Conservation (phyloP, 2,888 invertebrate species). For the Drosophila vallismaia region DNA sequence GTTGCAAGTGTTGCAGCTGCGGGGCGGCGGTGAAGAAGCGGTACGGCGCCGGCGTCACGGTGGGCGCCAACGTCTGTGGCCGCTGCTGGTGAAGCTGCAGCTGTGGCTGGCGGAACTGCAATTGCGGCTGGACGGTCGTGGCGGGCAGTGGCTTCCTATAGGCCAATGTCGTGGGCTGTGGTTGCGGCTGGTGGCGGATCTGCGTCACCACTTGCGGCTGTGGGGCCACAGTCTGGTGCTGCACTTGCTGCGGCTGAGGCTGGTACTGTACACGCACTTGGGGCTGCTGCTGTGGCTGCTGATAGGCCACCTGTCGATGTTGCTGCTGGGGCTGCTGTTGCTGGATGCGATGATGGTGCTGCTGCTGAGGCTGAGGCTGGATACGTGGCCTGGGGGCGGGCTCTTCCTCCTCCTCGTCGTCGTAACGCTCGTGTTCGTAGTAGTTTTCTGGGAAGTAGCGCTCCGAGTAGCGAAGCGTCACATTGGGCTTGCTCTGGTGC, state of each 20-base stretch:
- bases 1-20: constrained; percentile 79
- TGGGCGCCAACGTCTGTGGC: constrained; percentile 79
- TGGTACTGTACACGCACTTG: constrained; percentile 63
- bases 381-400: constrained; percentile 79
- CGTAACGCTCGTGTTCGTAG: constrained; percentile 87
- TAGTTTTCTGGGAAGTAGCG: constrained; percentile 92
- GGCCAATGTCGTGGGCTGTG: constrained; percentile 74
- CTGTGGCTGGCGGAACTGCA: constrained; percentile 74
- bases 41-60: constrained; percentile 83
- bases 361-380: constrained; percentile 80
- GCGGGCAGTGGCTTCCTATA: constrained; percentile 78
- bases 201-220: constrained; percentile 67
- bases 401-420: constrained; percentile 80
- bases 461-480: constrained; percentile 91
- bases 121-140: constrained; percentile 79
- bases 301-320: constrained; percentile 55
- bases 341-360: constrained; percentile 59
- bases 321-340: constrained; percentile 74
- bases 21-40: constrained; percentile 83
- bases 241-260: constrained; percentile 49
- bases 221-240: constrained; percentile 38
- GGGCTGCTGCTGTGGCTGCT: constrained; percentile 61
- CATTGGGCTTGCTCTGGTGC: constrained; percentile 91
- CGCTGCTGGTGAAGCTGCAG: constrained; percentile 67
- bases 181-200: constrained; percentile 70